phyloP scores from a whole-genome alignment of 2,113 vertebrate species.

The Amia ocellicauda region DNA sequence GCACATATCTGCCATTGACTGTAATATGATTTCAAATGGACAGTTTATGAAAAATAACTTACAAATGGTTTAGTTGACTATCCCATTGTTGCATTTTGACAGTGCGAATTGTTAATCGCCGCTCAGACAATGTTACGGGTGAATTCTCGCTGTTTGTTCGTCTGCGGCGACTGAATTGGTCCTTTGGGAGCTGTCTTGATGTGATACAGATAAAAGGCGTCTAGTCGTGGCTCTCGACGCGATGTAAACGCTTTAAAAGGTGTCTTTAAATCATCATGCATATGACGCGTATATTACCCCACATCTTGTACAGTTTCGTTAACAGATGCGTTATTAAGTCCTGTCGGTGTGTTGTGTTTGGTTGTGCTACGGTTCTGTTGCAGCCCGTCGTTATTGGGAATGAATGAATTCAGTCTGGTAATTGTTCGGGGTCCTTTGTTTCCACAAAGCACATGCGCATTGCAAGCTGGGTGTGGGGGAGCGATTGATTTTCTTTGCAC shows the following conservation, averaged over 20 bases:
- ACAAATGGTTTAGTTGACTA: too few species aligned
- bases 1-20: conserved; percentile 22
- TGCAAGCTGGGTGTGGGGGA: conserved; percentile 65
- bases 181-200: not conserved
- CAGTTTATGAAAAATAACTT: too few species aligned
- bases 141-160: not conserved
- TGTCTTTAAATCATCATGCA: not conserved
- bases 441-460: conserved; percentile 64
- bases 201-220: not conserved
- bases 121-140: not conserved
- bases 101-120: too few species aligned
- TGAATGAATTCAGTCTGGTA: conserved; percentile 36
- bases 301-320: not conserved
- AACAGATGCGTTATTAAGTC: not conserved
- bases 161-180: not conserved
- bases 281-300: not conserved
- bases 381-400: conserved; percentile 2
- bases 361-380: not conserved
- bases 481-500: conserved; percentile 44
- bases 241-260: conserved; percentile 13
- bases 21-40: too few species aligned
- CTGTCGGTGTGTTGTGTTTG: not conserved
- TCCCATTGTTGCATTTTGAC: too few species aligned
- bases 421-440: conserved; percentile 62
- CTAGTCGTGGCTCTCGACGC: not conserved